Evolutionary conservation across 2,113 vertebrate species (phyloP).

Genomic region (Carettochelys insculpta): DNA sequence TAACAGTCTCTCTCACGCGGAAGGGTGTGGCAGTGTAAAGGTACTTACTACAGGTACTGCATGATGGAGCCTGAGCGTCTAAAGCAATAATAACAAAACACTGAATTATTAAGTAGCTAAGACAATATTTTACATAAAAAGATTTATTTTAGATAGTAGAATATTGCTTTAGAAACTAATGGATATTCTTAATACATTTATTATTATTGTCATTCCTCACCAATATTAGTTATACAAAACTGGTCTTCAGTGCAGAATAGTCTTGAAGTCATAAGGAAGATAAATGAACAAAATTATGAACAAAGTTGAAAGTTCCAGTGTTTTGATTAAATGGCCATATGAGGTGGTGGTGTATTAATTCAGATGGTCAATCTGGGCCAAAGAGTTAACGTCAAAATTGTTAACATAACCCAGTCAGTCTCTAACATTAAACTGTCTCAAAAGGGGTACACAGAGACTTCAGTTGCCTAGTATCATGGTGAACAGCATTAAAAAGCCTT

Average conservation of each 20-base stretch:
- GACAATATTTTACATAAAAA: constrained; percentile 58
- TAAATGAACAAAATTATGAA: constrained; percentile 79
- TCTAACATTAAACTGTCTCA: not conserved
- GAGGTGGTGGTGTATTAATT: not conserved
- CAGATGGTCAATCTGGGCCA: not conserved
- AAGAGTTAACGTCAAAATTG: not conserved
- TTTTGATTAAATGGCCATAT: constrained; percentile 77
- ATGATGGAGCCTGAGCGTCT: not conserved
- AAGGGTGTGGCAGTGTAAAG: not conserved
- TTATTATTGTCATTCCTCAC: constrained; percentile 72
- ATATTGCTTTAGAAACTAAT: constrained; percentile 66
- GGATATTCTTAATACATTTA: constrained; percentile 53
- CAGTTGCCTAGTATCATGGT: not conserved
- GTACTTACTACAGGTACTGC: constrained; percentile 7
- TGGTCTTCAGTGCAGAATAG: constrained; percentile 70
- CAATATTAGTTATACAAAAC: constrained; percentile 74
- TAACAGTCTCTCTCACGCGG: not conserved
- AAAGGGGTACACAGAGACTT: not conserved
- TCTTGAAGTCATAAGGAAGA: constrained; percentile 75
- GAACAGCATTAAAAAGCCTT: not conserved
- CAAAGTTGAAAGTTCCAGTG: constrained; percentile 71
- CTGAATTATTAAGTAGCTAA: constrained; percentile 53
- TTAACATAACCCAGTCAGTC: not conserved
- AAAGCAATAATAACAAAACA: not conserved
- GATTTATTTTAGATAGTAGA: constrained; percentile 58